These are phyloP conservation scores for Thymelicus lineola DNA, from an alignment of 2,888 invertebrate species.

Conservation along the genomic window DNA sequence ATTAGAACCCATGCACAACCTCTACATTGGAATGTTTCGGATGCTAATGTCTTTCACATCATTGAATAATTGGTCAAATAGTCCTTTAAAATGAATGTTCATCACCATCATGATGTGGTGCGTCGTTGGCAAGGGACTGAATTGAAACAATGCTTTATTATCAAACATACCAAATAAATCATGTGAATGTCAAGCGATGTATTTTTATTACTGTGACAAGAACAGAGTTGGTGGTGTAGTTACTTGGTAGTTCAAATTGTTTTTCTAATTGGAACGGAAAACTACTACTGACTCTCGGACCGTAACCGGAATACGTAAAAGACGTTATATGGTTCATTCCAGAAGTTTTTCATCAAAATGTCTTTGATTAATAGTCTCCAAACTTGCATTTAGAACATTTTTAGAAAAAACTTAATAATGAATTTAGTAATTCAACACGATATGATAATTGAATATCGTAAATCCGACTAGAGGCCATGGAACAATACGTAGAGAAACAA, in stretches of 20 bases:
- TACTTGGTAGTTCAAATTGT: too few relatives aligned
- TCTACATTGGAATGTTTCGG: neutral
- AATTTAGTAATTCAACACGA: neutral
- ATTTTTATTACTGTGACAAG: neutral
- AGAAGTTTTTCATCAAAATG: too few relatives aligned
- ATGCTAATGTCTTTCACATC: neutral
- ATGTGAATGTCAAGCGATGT: constrained; percentile 2
- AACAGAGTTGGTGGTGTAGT: too few relatives aligned
- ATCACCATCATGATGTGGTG: neutral
- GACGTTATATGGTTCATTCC: too few relatives aligned
- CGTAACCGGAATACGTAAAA: too few relatives aligned
- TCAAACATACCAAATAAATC: constrained; percentile 2
- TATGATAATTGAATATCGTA: neutral
- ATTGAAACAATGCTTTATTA: constrained; percentile 11
- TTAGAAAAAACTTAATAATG: neutral
- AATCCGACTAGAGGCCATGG: constrained; percentile 6
- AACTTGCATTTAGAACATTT: neutral
- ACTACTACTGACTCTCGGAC: too few relatives aligned
- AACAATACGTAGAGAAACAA: constrained; percentile 17
- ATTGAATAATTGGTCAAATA: too few relatives aligned
- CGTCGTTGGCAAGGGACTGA: neutral
- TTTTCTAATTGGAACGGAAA: too few relatives aligned
- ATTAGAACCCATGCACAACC: neutral
- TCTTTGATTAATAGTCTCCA: neutral
- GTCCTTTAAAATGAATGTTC: neutral